These are phyloP conservation scores for Microctenopoma lineatum DNA, from an alignment of 2,797 vertebrate species.

Conservation along the genomic window DNA sequence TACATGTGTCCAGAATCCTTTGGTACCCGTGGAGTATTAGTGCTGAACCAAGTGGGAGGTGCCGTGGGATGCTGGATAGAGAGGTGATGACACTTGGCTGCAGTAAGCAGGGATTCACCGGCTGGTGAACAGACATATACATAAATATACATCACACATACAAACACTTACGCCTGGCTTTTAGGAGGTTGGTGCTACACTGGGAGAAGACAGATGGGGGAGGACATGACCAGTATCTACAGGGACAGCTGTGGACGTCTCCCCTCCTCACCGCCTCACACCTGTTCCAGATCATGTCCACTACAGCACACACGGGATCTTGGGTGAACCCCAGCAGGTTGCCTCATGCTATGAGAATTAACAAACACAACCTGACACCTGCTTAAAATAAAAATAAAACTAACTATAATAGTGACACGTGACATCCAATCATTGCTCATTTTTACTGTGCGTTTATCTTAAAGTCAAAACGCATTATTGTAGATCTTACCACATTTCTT, in stretches of 20 bases:
- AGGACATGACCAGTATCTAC: slow-evolving; percentile 77
- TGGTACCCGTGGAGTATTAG: slow-evolving; percentile 56
- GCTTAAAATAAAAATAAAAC: neutral
- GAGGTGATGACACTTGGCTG: slow-evolving; percentile 76
- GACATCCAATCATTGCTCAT: slow-evolving; percentile 6
- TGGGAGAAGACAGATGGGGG: slow-evolving; percentile 78
- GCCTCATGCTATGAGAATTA: slow-evolving; percentile 14
- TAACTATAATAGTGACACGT: neutral
- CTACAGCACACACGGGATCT: slow-evolving; percentile 78
- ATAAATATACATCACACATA: slow-evolving; percentile 4
- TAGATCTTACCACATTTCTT: slow-evolving; percentile 11
- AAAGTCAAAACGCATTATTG: slow-evolving; percentile 7
- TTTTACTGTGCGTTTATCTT: neutral
- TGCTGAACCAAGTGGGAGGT: slow-evolving; percentile 30
- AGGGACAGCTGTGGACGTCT: slow-evolving; percentile 83
- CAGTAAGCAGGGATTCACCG: slow-evolving; percentile 32
- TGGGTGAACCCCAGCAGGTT: slow-evolving; percentile 45
- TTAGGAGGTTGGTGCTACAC: slow-evolving; percentile 53
- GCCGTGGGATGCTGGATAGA: slow-evolving; percentile 43
- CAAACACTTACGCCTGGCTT: slow-evolving; percentile 45
- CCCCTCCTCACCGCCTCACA: slow-evolving; percentile 79
- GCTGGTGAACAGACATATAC: slow-evolving; percentile 51
- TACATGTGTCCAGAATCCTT: slow-evolving; percentile 50
- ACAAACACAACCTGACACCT: slow-evolving; percentile 13
- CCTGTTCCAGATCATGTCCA: slow-evolving; percentile 90